Conservation (phyloP, 2,888 invertebrate genomes). For the Villa cingulata region DNA sequence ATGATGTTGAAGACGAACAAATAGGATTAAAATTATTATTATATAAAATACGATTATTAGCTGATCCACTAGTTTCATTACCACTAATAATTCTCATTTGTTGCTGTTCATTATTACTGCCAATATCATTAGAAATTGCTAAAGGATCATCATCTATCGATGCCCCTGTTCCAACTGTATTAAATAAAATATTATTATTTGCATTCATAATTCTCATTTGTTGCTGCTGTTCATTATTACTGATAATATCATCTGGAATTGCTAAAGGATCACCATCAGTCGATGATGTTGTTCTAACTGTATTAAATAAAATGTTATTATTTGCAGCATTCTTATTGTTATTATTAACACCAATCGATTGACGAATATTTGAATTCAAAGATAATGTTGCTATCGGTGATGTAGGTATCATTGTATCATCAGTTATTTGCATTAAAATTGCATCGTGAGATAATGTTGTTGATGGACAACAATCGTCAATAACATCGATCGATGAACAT, state of each 20-base stretch:
- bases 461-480: conserved; percentile 7
- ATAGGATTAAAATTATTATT: background rate
- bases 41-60: background rate
- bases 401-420: conserved; percentile 2
- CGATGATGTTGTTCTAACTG: background rate
- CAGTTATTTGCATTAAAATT: conserved; percentile 1
- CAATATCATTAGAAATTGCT: background rate
- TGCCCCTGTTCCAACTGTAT: background rate
- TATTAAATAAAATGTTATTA: background rate
- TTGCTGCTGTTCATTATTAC: background rate
- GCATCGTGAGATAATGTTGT: conserved; percentile 5
- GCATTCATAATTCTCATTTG: too few species aligned
- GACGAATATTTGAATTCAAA: background rate
- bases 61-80: background rate
- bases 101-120: background rate
- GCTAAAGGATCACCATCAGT: background rate
- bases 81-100: background rate
- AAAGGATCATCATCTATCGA: background rate
- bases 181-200: too few species aligned
- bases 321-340: background rate
- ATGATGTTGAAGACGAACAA: background rate
- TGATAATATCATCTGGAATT: background rate
- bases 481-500: background rate
- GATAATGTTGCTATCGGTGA: conserved; percentile 7
- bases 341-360: background rate